These are phyloP conservation scores for Oreohelix idahoensis DNA, from an alignment of 1,140 invertebrate genomes.

Conservation along the genomic window DNA sequence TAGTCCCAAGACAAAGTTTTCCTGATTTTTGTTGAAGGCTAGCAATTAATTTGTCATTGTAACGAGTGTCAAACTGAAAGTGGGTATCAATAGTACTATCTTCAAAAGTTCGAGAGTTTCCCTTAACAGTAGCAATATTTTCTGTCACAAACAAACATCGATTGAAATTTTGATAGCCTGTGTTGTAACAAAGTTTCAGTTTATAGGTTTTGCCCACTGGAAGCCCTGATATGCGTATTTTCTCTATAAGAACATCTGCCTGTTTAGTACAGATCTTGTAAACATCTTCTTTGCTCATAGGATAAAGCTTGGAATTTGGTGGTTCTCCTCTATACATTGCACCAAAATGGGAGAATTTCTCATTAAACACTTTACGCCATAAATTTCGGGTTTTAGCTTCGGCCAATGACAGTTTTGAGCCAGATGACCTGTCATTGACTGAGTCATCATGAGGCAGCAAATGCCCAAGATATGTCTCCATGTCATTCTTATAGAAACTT, in stretches of 20 bases:
- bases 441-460: slow-evolving; percentile 72
- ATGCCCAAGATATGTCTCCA: slow-evolving; percentile 68
- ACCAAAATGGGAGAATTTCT: slow-evolving; percentile 62
- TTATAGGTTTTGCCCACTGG: slow-evolving; percentile 55
- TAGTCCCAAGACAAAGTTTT: slow-evolving; percentile 43
- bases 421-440: slow-evolving; percentile 71
- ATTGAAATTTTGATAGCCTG: slow-evolving; percentile 52
- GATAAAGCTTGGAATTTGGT: slow-evolving; percentile 51
- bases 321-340: slow-evolving; percentile 70
- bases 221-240: slow-evolving; percentile 55
- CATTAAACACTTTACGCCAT: slow-evolving; percentile 63
- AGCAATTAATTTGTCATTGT: slow-evolving; percentile 48
- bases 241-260: slow-evolving; percentile 56
- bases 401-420: slow-evolving; percentile 67
- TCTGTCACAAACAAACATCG: slow-evolving; percentile 46
- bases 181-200: slow-evolving; percentile 50
- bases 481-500: slow-evolving; percentile 69
- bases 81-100: slow-evolving; percentile 43
- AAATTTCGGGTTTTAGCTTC: slow-evolving; percentile 58
- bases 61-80: slow-evolving; percentile 51
- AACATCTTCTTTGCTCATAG: slow-evolving; percentile 47
- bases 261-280: slow-evolving; percentile 58
- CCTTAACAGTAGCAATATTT: slow-evolving; percentile 46
- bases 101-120: slow-evolving; percentile 40
- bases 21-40: slow-evolving; percentile 45